A percentile compares a stretch with the other conserved stretches of the same genome.
Evolutionary conservation across 2,888 invertebrate species (phyloP).

Genomic region (Drosophila koepferae): DNA sequence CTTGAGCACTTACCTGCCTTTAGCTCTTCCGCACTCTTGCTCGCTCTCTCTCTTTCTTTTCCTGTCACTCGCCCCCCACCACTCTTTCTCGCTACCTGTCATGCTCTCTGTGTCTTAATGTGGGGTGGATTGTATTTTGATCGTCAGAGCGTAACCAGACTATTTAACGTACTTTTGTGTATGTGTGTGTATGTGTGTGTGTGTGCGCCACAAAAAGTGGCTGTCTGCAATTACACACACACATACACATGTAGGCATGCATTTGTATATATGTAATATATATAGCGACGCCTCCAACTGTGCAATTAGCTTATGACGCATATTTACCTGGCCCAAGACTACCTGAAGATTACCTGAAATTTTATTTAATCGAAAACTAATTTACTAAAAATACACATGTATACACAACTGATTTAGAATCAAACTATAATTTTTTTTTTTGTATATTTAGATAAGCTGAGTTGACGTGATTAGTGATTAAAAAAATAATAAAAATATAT

Average conservation of each 20-base stretch:
- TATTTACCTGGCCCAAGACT: conserved; percentile 15
- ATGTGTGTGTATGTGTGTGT: conserved; percentile 18
- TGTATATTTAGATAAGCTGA: neutral
- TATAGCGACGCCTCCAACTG: conserved; percentile 37
- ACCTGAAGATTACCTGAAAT: conserved; percentile 15
- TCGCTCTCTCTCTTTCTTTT: conserved; percentile 2
- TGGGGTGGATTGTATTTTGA: conserved; percentile 63
- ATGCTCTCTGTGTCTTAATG: neutral
- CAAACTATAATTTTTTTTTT: neutral
- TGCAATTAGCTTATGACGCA: conserved; percentile 39
- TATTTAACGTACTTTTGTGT: conserved; percentile 33
- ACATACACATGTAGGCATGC: neutral
- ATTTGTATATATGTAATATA: neutral
- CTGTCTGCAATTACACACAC: conserved; percentile 62
- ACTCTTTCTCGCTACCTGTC: neutral
- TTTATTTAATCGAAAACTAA: neutral
- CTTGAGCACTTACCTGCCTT: conserved; percentile 27
- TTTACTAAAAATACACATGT: conserved; percentile 5
- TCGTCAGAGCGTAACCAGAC: conserved; percentile 75
- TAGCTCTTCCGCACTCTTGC: neutral
- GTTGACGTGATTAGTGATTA: neutral
- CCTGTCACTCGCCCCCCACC: too few species aligned
- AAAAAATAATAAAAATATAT: neutral
- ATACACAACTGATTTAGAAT: neutral
- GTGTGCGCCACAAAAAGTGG: conserved; percentile 69